Evolutionary conservation across 2,888 invertebrate species (phyloP), one percentile per base, ranked within the genome.

Genomic region (Portevinia maculata): DNA sequence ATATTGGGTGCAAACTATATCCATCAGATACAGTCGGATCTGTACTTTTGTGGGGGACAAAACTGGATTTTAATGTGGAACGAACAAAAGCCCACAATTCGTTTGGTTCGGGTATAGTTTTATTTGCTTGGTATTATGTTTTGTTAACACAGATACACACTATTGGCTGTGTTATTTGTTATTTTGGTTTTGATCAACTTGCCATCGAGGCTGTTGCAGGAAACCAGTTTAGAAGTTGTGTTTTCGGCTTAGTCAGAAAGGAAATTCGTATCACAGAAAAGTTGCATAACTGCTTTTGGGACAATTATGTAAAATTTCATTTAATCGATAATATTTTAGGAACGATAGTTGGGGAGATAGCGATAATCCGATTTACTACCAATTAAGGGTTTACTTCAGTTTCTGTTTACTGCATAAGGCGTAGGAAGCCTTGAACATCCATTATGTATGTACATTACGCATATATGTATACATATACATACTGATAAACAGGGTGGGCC

Each of bases 41-140:
- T 11, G 34, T 34, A 34, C 34, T 11, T 8, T 57, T 69, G 46
- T 57, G 48, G 69, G 32, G 24, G 28, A 65, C 44, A 55, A 79
- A 79, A 79, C 79, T 73, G 73, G 79, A 79, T 79, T 73, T 65
- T 34, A 55, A 79, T 67, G 65, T 79, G 28, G 79, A 79, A 50
- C 73, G 79, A 67, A 71, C 62, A 62, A 73, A 73, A 67, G 73
- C 73, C 79, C 67, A 67, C 67, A 73, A 67, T 62, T 41, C 41
- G 57, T 48, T 53, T 44, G 37, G 73, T 37, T 62, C 1, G 39
- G 19, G 39, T 62, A 24, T 30, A 24, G 52, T 74, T 32, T 52
- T 48, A 65, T 53, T 60, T 28, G 32, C 13, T 62, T 62, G 55
- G 59, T 24, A 57, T 74, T 57, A 28, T 52, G 34, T 69, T 55